Evolutionary conservation across 2,797 vertebrate species (phyloP).

Genomic region (Clarias platycephalus): DNA sequence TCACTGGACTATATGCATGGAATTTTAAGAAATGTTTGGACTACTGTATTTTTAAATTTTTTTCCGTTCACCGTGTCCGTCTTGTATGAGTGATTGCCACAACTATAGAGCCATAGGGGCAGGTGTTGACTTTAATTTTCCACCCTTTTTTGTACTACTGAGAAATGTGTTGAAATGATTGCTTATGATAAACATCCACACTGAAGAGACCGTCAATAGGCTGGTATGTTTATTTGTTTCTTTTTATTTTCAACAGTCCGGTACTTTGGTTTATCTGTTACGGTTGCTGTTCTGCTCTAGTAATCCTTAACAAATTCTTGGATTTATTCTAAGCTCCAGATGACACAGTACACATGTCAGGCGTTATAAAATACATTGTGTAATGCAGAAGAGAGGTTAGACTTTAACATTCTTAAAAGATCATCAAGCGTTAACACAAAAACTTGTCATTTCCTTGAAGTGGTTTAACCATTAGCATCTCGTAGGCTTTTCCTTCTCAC

Average conservation of each 20-base stretch:
- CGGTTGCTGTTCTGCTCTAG: neutral
- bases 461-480: conserved; percentile 10
- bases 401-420: neutral
- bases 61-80: neutral
- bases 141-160: neutral
- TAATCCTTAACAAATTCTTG: neutral
- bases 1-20: neutral
- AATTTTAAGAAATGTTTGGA: neutral
- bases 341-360: conserved; percentile 6
- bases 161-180: conserved; percentile 4
- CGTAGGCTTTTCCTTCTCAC: neutral
- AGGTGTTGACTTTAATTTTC: neutral
- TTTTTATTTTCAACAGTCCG: too few species aligned
- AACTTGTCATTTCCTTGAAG: neutral
- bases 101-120: neutral
- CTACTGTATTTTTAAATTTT: neutral
- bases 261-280: neutral
- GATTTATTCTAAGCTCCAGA: neutral
- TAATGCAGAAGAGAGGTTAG: conserved; percentile 10
- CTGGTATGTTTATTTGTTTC: neutral
- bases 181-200: neutral
- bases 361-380: neutral
- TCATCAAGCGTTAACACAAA: neutral
- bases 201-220: neutral
- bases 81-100: neutral